Percentiles rank a stretch among this genome's conserved stretches.
These are phyloP conservation scores for Eristalis pertinax DNA, from an alignment of 2,888 invertebrate genomes.

Conservation along the genomic window DNA sequence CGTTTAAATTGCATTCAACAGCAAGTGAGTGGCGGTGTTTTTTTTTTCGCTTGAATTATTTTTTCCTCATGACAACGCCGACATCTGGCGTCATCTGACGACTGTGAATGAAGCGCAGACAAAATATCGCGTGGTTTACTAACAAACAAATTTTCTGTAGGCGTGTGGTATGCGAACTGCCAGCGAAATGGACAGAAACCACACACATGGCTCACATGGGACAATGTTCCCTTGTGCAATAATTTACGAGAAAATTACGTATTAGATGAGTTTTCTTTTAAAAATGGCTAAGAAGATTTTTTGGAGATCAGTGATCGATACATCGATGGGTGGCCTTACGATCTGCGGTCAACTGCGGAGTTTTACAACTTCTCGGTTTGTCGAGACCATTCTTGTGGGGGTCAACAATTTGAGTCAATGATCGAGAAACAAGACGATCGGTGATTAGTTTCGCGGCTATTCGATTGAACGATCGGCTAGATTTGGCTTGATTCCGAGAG, in stretches of 20 bases:
- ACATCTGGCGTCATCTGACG: background rate
- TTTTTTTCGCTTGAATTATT: background rate
- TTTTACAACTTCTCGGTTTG: no score
- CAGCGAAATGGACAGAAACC: background rate
- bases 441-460: no score
- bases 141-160: background rate
- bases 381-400: no score
- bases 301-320: no score
- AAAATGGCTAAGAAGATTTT: no score
- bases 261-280: no score
- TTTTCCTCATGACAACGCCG: background rate
- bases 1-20: background rate
- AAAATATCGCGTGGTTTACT: background rate
- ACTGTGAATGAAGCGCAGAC: background rate
- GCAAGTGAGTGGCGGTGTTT: background rate
- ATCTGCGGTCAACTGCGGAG: no score
- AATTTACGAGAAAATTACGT: background rate
- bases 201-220: background rate
- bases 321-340: no score
- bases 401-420: no score
- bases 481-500: no score
- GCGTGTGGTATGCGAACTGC: background rate
- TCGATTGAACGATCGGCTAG: no score
- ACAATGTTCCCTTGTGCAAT: background rate
- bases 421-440: no score